Percentiles rank a stretch among this genome's conserved stretches.
phyloP scores from a whole-genome alignment of 2,113 vertebrate species.

The Etia nguti region DNA sequence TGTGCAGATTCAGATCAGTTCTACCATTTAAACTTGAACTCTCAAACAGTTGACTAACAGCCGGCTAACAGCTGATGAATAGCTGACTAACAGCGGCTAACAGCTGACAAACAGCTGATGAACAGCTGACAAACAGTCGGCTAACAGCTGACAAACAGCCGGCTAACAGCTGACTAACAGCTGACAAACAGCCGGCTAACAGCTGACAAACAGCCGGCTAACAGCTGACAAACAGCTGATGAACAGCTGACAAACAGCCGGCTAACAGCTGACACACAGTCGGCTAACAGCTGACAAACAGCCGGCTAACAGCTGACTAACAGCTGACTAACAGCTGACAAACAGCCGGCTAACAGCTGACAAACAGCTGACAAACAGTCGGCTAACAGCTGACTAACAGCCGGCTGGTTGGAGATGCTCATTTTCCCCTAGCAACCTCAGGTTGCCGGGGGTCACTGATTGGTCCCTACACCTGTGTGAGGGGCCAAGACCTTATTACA shows the following conservation, averaged over 20 bases:
- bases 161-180: no score
- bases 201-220: not conserved
- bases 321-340: not conserved
- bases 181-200: not conserved
- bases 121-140: not conserved
- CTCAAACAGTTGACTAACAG: rapidly evolving
- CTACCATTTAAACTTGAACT: not conserved
- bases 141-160: no score
- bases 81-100: no score
- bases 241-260: no score
- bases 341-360: no score
- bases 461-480: not conserved
- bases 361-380: no score
- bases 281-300: no score
- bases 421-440: not conserved
- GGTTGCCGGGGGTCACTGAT: not conserved
- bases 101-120: not conserved
- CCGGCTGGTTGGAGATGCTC: not conserved
- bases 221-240: not conserved
- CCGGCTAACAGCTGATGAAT: no score
- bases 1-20: not conserved
- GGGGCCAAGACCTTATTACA: not conserved
- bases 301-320: no score
- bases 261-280: not conserved
- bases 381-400: no score